A percentile compares a stretch with the other conserved stretches of the same genome.
These are phyloP conservation scores for Apomyelois bistriatella DNA, from an alignment of 2,888 invertebrate species.

Conservation along the genomic window DNA sequence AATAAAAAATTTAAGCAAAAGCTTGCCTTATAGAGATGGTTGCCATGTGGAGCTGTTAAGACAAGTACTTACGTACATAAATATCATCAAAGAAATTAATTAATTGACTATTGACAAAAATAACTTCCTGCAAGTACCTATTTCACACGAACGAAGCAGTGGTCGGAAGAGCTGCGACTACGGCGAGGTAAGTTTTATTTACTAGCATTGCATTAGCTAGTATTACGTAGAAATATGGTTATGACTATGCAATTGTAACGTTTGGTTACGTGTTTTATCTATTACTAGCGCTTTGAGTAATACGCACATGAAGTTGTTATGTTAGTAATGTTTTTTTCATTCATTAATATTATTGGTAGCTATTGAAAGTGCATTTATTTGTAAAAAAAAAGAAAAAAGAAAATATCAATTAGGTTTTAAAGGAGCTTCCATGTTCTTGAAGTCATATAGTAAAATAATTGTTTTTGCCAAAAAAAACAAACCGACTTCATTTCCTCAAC, in stretches of 20 bases:
- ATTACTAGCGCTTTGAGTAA: not conserved
- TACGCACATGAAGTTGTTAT: not conserved
- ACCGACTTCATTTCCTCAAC: too few species aligned
- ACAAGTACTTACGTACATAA: too few species aligned
- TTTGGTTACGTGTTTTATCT: constrained; percentile 12
- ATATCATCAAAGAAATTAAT: too few species aligned
- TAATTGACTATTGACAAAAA: too few species aligned
- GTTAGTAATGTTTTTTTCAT: not conserved
- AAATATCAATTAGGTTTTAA: too few species aligned
- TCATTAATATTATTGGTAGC: not conserved
- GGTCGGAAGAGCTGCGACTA: not conserved
- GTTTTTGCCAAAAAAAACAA: too few species aligned
- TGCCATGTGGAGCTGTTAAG: too few species aligned
- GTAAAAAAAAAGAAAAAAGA: not conserved
- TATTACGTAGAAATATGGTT: constrained; percentile 2
- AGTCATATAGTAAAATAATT: too few species aligned
- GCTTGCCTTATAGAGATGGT: too few species aligned
- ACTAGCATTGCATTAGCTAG: not conserved
- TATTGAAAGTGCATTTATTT: too few species aligned
- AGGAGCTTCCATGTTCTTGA: too few species aligned
- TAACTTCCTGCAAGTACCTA: not conserved
- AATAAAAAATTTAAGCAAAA: not conserved
- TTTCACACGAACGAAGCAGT: not conserved
- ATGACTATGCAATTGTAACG: not conserved
- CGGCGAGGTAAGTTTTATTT: constrained; percentile 6